Evolutionary conservation across 2,113 vertebrate species (phyloP).

Genomic region (Cyphotilapia sp.): DNA sequence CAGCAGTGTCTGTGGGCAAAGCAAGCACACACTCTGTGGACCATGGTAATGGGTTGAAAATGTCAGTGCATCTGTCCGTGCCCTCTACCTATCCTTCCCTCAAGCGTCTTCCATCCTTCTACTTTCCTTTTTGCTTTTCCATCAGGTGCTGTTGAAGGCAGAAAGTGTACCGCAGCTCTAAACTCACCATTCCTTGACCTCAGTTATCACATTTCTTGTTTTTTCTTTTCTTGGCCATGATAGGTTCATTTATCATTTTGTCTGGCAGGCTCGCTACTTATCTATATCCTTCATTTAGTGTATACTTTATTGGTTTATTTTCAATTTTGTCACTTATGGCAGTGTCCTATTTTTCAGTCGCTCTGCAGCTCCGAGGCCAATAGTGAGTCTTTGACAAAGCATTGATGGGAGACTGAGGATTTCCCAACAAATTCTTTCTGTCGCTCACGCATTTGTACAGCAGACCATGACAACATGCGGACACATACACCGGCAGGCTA

Average conservation of each 20-base stretch:
- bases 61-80: slow-evolving; percentile 37
- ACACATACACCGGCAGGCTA: neutral
- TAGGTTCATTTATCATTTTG: neutral
- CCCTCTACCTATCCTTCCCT: slow-evolving; percentile 16
- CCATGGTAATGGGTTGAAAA: slow-evolving; percentile 40
- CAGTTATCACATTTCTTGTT: neutral
- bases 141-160: neutral
- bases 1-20: neutral
- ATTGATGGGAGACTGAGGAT: neutral
- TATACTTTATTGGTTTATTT: neutral
- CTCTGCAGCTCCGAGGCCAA: neutral
- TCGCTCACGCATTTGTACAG: neutral
- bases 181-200: neutral
- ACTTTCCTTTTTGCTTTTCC: neutral
- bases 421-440: neutral
- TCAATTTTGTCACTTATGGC: neutral
- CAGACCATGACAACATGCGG: neutral
- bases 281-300: neutral
- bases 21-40: slow-evolving; percentile 20
- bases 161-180: neutral
- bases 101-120: neutral
- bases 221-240: neutral
- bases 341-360: neutral
- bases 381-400: neutral
- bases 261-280: neutral